Evolutionary conservation across 2,797 vertebrate species (phyloP).

Genomic region (Spheniscus humboldti): DNA sequence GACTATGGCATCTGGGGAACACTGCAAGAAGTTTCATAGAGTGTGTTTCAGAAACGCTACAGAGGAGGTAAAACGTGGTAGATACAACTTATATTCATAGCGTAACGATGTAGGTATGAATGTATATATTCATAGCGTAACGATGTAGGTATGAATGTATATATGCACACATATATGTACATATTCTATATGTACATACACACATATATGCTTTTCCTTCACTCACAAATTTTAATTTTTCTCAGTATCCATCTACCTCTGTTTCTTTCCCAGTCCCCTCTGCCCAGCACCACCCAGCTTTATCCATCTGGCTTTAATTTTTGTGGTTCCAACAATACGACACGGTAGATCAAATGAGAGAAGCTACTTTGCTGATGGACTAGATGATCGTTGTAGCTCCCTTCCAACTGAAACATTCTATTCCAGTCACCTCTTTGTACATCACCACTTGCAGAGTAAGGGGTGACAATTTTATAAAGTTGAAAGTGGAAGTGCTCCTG

Average conservation of each 20-base stretch:
- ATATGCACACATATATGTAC: fast-evolving
- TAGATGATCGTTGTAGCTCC: fast-evolving
- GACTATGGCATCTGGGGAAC: background rate
- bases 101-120: background rate
- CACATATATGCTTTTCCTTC: background rate
- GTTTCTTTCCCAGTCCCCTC: background rate
- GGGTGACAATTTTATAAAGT: background rate
- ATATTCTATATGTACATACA: background rate
- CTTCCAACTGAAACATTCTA: background rate
- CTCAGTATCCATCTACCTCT: background rate
- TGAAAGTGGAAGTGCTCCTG: background rate
- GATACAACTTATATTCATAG: background rate
- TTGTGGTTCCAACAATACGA: fast-evolving
- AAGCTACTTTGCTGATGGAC: fast-evolving
- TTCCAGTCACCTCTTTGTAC: background rate
- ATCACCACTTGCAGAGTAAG: background rate
- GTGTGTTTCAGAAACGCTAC: background rate
- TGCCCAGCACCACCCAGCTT: background rate
- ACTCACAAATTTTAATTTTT: background rate
- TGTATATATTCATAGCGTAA: too few relatives aligned
- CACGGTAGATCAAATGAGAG: background rate
- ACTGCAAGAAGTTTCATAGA: fast-evolving
- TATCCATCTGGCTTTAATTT: background rate
- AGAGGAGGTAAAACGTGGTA: fast-evolving
- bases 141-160: background rate